phyloP scores from a whole-genome alignment of 2,113 vertebrate species.

The Lycaon pictus region DNA sequence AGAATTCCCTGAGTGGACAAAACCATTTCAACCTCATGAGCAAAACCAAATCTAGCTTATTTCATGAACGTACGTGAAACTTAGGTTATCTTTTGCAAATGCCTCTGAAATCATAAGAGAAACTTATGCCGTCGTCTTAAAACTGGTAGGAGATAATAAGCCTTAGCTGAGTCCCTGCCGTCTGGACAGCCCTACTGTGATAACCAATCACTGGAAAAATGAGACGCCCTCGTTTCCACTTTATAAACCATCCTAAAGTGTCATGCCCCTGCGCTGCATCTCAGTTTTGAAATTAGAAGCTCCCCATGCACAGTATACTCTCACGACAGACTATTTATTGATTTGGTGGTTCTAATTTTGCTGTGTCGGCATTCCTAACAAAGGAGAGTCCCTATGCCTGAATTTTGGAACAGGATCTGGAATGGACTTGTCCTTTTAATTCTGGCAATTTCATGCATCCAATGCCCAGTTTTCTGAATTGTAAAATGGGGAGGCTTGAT shows the following conservation, averaged over 20 bases:
- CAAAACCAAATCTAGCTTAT: not conserved
- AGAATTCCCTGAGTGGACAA: not conserved
- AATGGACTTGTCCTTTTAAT: not conserved
- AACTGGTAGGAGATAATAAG: accelerated
- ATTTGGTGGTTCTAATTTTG: not conserved
- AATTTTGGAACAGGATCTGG: not conserved
- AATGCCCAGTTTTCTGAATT: not conserved
- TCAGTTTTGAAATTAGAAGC: not conserved
- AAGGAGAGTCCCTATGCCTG: accelerated
- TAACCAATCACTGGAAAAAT: accelerated
- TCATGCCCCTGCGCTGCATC: not conserved
- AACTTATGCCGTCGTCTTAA: too few species aligned
- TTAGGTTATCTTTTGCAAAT: too few species aligned
- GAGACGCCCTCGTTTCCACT: accelerated
- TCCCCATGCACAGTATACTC: not conserved
- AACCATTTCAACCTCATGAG: not conserved
- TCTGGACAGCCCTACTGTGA: not conserved
- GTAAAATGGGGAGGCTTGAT: not conserved
- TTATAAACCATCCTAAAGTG: accelerated
- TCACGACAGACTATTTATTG: not conserved
- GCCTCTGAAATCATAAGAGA: not conserved
- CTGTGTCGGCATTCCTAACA: not conserved
- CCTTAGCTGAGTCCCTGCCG: accelerated
- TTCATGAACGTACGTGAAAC: not conserved
- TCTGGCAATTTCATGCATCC: not conserved